A percentile compares a stretch with the other conserved stretches of the same genome.
Conservation (phyloP, 2,797 vertebrate species). For the Leucoraja ocellata region DNA sequence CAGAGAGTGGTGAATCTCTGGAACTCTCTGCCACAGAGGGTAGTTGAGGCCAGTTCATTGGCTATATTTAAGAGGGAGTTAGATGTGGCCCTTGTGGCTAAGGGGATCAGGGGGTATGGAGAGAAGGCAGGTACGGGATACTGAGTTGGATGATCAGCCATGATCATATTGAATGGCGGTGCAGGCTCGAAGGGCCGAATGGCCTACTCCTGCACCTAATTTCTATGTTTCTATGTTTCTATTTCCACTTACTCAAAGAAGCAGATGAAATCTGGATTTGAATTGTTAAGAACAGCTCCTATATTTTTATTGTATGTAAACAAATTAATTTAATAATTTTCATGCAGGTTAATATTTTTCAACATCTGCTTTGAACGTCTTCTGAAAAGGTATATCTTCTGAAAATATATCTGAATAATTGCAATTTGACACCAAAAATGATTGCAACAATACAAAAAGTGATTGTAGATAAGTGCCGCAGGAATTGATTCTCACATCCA, state of each 20-base stretch:
- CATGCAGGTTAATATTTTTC: conserved; percentile 44
- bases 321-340: conserved; percentile 40
- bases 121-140: no score
- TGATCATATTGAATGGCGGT: no score
- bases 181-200: no score
- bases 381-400: neutral
- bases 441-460: neutral
- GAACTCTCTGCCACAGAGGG: no score
- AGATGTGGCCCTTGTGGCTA: no score
- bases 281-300: conserved; percentile 44
- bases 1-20: no score
- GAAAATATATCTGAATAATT: neutral
- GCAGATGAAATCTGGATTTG: conserved; percentile 44
- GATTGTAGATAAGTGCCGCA: neutral
- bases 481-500: neutral
- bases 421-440: neutral
- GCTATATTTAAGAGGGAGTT: no score
- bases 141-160: no score
- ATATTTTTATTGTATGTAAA: neutral
- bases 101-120: no score
- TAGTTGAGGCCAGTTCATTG: no score
- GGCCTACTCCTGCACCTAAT: no score
- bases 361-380: conserved; percentile 9
- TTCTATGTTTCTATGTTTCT: no score
- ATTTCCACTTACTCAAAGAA: conserved; percentile 43